Evolutionary conservation across 2,113 vertebrate species (phyloP).

Genomic region (Periophthalmodon schlosseri): DNA sequence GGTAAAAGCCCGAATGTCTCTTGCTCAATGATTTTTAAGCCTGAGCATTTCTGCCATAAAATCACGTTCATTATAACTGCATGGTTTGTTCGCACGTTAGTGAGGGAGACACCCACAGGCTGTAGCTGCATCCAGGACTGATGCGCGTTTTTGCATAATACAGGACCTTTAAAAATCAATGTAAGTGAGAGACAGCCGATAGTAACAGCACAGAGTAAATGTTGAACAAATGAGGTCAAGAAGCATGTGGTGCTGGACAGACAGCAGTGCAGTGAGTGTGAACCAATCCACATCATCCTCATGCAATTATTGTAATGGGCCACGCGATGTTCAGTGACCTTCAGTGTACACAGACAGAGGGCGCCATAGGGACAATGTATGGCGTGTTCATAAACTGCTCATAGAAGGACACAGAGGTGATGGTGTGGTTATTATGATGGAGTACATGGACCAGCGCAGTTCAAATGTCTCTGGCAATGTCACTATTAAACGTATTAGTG

Average conservation of each 20-base stretch:
- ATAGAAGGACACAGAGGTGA: conserved; percentile 18
- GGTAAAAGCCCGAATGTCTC: too few species aligned
- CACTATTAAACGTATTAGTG: background rate
- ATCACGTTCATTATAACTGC: too few species aligned
- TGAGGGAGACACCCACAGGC: too few species aligned
- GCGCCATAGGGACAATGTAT: conserved; percentile 16
- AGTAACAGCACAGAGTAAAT: conserved; percentile 21
- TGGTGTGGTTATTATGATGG: conserved; percentile 33
- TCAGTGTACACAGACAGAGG: conserved; percentile 53
- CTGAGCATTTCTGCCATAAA: too few species aligned
- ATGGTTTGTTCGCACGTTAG: too few species aligned
- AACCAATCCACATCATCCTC: conserved; percentile 58
- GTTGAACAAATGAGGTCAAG: conserved; percentile 52
- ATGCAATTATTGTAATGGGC: conserved; percentile 64
- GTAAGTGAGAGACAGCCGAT: conserved; percentile 30
- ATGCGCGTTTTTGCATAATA: background rate
- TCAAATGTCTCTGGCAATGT: conserved; percentile 6
- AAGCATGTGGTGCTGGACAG: conserved; percentile 28
- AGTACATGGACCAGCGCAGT: conserved; percentile 12
- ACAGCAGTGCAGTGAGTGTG: conserved; percentile 57
- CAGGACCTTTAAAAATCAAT: conserved; percentile 3
- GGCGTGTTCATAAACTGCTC: conserved; percentile 37
- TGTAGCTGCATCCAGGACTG: too few species aligned
- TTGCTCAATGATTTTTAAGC: too few species aligned
- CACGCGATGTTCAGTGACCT: conserved; percentile 67